These are phyloP conservation scores for Nycticebus coucang DNA, from an alignment of 2,113 vertebrate genomes.

Conservation along the genomic window DNA sequence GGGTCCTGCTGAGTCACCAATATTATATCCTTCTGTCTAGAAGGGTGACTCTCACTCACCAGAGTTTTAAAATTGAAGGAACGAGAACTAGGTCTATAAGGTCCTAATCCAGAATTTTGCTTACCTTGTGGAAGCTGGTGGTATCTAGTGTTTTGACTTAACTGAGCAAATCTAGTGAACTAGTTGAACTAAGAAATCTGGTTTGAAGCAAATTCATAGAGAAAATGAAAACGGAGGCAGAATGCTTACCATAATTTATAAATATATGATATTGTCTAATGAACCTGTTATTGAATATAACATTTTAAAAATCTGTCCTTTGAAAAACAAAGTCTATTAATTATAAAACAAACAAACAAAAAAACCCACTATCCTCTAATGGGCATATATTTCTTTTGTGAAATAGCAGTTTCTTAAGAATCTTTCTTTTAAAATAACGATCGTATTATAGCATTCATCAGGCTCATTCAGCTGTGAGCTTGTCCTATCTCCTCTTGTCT, in stretches of 20 bases:
- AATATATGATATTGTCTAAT: not conserved
- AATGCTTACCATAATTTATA: not conserved
- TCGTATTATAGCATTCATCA: not conserved
- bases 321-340: not conserved
- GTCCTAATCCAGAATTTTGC: not conserved
- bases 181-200: not conserved
- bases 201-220: constrained; percentile 6
- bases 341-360: not conserved
- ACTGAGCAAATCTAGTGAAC: not conserved
- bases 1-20: not conserved
- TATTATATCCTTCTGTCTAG: not conserved
- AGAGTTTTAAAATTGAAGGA: not conserved
- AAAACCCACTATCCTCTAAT: not conserved
- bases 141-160: not conserved
- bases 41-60: not conserved
- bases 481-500: not conserved
- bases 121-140: not conserved
- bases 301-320: not conserved
- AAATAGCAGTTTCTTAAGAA: constrained; percentile 8
- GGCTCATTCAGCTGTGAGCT: not conserved
- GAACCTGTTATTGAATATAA: not conserved
- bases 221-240: not conserved
- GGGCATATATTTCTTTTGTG: not conserved
- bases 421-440: not conserved
- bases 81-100: not conserved